phyloP scores from a whole-genome alignment of 2,888 invertebrate species.

The Lymantria dispar region DNA sequence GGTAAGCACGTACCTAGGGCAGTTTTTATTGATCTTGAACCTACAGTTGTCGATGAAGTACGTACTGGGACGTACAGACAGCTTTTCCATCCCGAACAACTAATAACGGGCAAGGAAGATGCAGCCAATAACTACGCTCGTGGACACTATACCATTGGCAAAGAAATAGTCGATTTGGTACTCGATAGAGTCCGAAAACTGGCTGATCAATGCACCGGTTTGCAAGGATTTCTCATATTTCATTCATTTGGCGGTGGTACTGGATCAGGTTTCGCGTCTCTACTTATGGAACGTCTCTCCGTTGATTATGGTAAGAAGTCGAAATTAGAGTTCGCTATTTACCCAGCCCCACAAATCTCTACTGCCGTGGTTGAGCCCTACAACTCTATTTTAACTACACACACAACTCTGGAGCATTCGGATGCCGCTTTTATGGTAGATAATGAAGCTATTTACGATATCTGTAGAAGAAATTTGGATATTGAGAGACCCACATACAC shows the following conservation, averaged over 20 bases:
- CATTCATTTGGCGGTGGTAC: constrained; percentile 97
- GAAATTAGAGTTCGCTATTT: constrained; percentile 96
- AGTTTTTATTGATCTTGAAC: constrained; percentile 97
- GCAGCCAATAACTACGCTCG: constrained; percentile 98
- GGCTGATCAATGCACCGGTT: constrained; percentile 95
- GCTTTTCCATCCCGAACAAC: constrained; percentile 97
- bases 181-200: constrained; percentile 92
- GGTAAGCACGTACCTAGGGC: constrained; percentile 97
- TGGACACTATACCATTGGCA: constrained; percentile 98
- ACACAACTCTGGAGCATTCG: constrained; percentile 96
- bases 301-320: constrained; percentile 98
- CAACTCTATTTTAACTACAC: constrained; percentile 97
- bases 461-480: constrained; percentile 95
- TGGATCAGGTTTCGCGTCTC: constrained; percentile 96
- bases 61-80: constrained; percentile 97
- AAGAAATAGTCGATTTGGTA: constrained; percentile 95
- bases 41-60: constrained; percentile 96
- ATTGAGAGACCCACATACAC: constrained; percentile 98
- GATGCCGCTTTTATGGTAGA: constrained; percentile 98
- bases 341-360: constrained; percentile 95
- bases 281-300: constrained; percentile 96
- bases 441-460: constrained; percentile 94
- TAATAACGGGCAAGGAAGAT: constrained; percentile 97
- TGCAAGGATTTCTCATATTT: constrained; percentile 96
- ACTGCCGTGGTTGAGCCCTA: constrained; percentile 97